Conservation (phyloP, 2,797 vertebrate genomes). For the Brachymystax lenok region DNA sequence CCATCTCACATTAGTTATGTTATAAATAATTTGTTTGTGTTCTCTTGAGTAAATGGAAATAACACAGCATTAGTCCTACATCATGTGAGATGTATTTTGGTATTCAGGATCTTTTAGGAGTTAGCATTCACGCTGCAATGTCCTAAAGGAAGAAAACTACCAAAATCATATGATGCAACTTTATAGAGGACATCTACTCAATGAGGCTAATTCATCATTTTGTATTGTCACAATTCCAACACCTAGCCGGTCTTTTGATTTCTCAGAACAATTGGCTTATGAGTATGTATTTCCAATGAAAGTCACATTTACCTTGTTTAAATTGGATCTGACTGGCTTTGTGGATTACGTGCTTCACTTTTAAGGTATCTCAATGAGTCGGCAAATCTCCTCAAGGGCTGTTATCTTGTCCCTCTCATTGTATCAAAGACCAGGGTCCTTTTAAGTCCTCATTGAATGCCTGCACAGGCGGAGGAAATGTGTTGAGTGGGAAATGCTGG, state of each 20-base stretch:
- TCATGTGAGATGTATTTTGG: background rate
- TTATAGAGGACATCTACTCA: constrained; percentile 14
- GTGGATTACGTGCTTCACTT: constrained; percentile 26
- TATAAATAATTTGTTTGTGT: background rate
- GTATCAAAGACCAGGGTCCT: constrained; percentile 15
- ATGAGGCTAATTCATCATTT: constrained; percentile 24
- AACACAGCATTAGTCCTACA: background rate
- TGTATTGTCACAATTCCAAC: constrained; percentile 26
- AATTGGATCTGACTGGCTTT: constrained; percentile 34
- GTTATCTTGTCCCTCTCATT: constrained; percentile 15
- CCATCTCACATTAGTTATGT: background rate
- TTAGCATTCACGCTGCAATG: too few relatives aligned
- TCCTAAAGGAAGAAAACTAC: too few relatives aligned
- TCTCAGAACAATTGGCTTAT: constrained; percentile 42
- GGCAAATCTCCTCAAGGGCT: constrained; percentile 23
- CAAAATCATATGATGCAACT: background rate
- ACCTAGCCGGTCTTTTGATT: constrained; percentile 10
- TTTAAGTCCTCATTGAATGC: constrained; percentile 12
- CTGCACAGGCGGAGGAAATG: background rate
- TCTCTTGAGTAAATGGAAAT: background rate
- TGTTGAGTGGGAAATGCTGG: constrained; percentile 18
- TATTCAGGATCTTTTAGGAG: background rate
- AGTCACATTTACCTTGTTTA: constrained; percentile 37
- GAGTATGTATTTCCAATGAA: constrained; percentile 24
- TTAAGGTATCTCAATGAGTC: constrained; percentile 22